Conservation (phyloP, 2,113 vertebrate genomes). For the Pollimyrus isidori region DNA sequence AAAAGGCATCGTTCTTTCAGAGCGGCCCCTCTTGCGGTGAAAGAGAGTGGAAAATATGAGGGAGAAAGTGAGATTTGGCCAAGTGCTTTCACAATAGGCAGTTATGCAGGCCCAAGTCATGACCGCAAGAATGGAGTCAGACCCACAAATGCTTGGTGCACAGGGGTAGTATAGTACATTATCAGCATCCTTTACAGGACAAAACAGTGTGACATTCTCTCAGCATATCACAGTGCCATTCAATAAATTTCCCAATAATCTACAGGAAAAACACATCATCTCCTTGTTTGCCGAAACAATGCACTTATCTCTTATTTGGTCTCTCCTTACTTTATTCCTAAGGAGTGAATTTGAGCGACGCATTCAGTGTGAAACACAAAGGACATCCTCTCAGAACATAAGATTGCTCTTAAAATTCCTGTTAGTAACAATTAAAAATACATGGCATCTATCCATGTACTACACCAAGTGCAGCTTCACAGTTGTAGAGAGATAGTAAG, state of each 20-base stretch:
- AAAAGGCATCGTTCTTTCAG: neutral
- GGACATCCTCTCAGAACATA: neutral
- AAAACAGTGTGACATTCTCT: neutral
- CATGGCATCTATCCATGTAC: neutral
- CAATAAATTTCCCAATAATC: neutral
- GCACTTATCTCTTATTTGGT: neutral
- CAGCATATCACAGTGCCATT: neutral
- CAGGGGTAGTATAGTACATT: neutral
- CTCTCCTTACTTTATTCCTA: neutral
- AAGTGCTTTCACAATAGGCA: constrained; percentile 4
- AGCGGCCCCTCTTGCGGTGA: neutral
- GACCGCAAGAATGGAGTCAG: neutral
- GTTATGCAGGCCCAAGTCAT: neutral
- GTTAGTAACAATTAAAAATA: neutral
- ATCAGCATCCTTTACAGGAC: neutral
- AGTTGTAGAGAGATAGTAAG: neutral
- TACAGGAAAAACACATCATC: neutral
- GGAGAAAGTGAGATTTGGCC: constrained; percentile 1
- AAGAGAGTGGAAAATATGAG: constrained; percentile 9
- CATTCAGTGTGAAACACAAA: neutral
- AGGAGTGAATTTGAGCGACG: neutral
- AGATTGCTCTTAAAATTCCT: neutral
- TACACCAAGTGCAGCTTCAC: neutral
- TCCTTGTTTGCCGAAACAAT: neutral
- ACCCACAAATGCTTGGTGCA: neutral